Percentiles rank a stretch among this genome's conserved stretches.
phyloP scores from a whole-genome alignment of 2,113 vertebrate genomes.

The Connochaetes taurinus region DNA sequence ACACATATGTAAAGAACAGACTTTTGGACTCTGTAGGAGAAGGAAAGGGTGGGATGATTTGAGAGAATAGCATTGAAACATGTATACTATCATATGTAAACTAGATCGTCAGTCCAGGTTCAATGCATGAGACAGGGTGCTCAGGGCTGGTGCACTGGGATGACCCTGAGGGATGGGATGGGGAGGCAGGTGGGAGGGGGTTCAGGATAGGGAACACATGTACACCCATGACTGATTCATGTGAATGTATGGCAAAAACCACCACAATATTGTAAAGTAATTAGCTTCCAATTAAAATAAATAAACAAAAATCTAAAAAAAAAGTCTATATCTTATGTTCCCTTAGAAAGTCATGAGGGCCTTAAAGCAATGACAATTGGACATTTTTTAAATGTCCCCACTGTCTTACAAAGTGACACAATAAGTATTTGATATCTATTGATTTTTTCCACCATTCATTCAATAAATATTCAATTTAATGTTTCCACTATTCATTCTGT shows the following conservation, averaged over 20 bases:
- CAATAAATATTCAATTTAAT: background rate
- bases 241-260: background rate
- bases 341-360: background rate
- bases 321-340: background rate
- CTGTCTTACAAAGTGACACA: background rate
- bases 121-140: background rate
- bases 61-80: background rate
- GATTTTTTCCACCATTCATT: background rate
- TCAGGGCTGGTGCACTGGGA: background rate
- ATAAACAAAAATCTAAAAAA: background rate
- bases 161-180: background rate
- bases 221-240: background rate
- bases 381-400: background rate
- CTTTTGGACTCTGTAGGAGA: background rate
- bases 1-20: background rate
- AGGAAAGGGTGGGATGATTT: background rate
- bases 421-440: background rate
- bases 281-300: background rate
- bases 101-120: background rate
- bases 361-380: background rate
- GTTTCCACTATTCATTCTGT: background rate
- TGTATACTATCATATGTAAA: background rate
- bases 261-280: background rate
- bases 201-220: background rate
- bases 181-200: too few species aligned